A percentile compares a stretch with the other conserved stretches of the same genome.
Evolutionary conservation across 2,888 invertebrate species (phyloP).

Genomic region (Anaspis maculata): DNA sequence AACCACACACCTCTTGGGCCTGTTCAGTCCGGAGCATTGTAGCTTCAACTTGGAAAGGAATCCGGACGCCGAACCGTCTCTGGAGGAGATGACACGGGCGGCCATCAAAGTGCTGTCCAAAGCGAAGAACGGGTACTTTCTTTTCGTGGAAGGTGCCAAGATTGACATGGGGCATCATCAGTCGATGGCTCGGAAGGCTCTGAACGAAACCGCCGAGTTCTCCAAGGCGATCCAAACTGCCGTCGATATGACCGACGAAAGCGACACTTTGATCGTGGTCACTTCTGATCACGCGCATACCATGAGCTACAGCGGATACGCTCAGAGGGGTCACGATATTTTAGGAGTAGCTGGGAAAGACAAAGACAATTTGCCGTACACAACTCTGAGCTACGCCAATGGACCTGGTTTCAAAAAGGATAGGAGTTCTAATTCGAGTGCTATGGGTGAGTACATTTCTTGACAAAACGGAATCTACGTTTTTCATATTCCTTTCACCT

Average conservation of each 20-base stretch:
- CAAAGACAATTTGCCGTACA: slow-evolving; percentile 44
- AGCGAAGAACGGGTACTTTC: slow-evolving; percentile 57
- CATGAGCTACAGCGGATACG: slow-evolving; percentile 49
- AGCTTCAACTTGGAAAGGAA: slow-evolving; percentile 56
- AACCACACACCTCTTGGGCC: slow-evolving; percentile 47
- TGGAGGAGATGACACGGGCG: slow-evolving; percentile 72
- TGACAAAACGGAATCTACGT: slow-evolving; percentile 3
- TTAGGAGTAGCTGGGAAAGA: slow-evolving; percentile 9
- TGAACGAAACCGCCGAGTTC: slow-evolving; percentile 68
- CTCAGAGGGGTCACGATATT: slow-evolving; percentile 7
- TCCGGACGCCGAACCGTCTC: slow-evolving; percentile 51
- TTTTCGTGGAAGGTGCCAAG: slow-evolving; percentile 68
- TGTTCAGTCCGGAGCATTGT: slow-evolving; percentile 23
- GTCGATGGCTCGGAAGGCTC: slow-evolving; percentile 53
- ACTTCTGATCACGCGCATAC: slow-evolving; percentile 71
- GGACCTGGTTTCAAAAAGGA: slow-evolving; percentile 54
- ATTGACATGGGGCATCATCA: slow-evolving; percentile 72
- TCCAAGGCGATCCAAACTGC: slow-evolving; percentile 47
- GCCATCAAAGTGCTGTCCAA: slow-evolving; percentile 65
- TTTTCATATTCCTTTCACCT: neutral
- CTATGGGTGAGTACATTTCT: slow-evolving; percentile 27
- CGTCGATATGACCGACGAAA: slow-evolving; percentile 51
- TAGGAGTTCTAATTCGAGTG: slow-evolving; percentile 39
- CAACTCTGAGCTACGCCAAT: slow-evolving; percentile 63
- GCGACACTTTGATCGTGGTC: slow-evolving; percentile 71